Evolutionary conservation across 2,113 vertebrate species (phyloP), one percentile per base, ranked within the genome.

Genomic region (Serranochromis macrocephalus): DNA sequence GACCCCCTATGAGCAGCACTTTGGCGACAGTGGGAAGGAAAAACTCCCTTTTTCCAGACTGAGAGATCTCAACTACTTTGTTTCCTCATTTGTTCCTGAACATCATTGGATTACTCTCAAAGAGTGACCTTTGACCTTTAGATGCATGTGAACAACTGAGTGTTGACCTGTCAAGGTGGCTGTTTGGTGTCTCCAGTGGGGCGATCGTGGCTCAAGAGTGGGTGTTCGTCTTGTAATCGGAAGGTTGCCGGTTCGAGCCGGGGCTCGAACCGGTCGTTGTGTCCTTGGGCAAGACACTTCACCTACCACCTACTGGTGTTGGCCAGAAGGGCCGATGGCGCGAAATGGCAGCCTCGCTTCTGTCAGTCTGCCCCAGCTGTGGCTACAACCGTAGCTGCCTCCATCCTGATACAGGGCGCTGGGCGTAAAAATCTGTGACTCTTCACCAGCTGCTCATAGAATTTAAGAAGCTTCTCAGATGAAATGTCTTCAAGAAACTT

Each of bases 281-380:
- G 53, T 54, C n/a, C 53, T 54, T 54, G n/a, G n/a, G 10, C 1
- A 0, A 12, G n/a, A 54, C 51, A 2, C 51, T 54, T 54, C 1
- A 21, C 3, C 53, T 54, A 1, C 51, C 0, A 0, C 53, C 6
- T 55, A 55, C 21, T 54, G n/a, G 53, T 54, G n/a, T 0, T 54
- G n/a, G 0, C 0, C n/a, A 55, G 53, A 7, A 11, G 53, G 21
- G 21, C 21, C 0, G 4, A 55, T 55, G 53, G 53, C 0, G 6
- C 4, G 1, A 55, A 4, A 13, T 24, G 53, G n/a, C 10, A 24
- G 53, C 53, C 53, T 54, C 1, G 1, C 53, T 0, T 54, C n/a
- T 24, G 53, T 54, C 42, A 47, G 42, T 1, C 14, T 16, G 14
- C 13, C 42, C 13, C 42, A 33, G 31, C 51, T 53, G 3, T 53